A percentile compares a stretch with the other conserved stretches of the same genome.
These are phyloP conservation scores for Euphydryas editha DNA, from an alignment of 2,888 invertebrate genomes.

Conservation along the genomic window DNA sequence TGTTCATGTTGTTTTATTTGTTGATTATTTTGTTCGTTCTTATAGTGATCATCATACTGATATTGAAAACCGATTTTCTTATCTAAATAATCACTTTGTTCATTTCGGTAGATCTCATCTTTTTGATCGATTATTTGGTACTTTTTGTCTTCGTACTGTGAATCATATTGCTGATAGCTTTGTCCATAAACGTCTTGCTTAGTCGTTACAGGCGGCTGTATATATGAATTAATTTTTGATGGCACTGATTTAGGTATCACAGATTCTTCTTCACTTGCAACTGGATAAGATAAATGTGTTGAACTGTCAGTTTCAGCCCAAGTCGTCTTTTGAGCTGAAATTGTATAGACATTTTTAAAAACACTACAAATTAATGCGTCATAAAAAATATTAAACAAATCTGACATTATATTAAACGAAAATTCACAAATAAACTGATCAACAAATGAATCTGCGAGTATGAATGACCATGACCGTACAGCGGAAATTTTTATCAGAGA, in stretches of 20 bases:
- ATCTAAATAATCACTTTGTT: conserved; percentile 46
- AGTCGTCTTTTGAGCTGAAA: conserved; percentile 78
- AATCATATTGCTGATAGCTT: conserved; percentile 61
- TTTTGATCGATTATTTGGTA: conserved; percentile 48
- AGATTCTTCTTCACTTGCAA: conserved; percentile 64
- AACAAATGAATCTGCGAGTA: conserved; percentile 27
- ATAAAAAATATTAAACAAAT: conserved; percentile 56
- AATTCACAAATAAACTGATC: conserved; percentile 52
- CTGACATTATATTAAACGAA: conserved; percentile 56
- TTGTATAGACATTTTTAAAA: conserved; percentile 60
- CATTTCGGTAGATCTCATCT: conserved; percentile 43
- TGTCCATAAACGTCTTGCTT: conserved; percentile 62
- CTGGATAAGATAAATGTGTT: conserved; percentile 69
- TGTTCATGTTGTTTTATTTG: conserved; percentile 45
- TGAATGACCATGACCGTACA: conserved; percentile 39
- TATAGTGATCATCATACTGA: conserved; percentile 42
- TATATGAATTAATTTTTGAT: conserved; percentile 63
- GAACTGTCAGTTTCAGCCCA: conserved; percentile 72
- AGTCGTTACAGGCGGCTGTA: conserved; percentile 63
- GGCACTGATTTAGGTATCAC: conserved; percentile 65
- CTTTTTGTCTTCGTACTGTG: conserved; percentile 52
- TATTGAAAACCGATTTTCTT: conserved; percentile 48
- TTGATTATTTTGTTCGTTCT: conserved; percentile 34
- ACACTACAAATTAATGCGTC: conserved; percentile 54
- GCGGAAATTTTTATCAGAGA: conserved; percentile 69